These are phyloP conservation scores for Lateolabrax maculatus DNA, from an alignment of 2,797 vertebrate genomes.

Conservation along the genomic window DNA sequence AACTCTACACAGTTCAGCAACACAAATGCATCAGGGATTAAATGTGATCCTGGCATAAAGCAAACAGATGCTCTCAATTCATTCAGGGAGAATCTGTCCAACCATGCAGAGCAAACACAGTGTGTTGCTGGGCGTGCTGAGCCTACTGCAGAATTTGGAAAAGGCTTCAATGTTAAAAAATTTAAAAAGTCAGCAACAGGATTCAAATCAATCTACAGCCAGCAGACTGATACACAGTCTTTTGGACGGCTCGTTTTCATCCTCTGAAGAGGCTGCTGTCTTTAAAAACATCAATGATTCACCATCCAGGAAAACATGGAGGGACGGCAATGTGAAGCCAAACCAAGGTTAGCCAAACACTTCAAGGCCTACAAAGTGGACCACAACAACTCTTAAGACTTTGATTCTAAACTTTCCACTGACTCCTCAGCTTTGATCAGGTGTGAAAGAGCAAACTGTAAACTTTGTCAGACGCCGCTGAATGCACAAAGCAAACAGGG, in stretches of 20 bases:
- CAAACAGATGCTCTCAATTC: conserved; percentile 70
- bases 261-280: conserved; percentile 11
- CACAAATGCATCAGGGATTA: conserved; percentile 62
- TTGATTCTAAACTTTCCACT: conserved; percentile 56
- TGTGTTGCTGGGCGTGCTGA: conserved; percentile 20
- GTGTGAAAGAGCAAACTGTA: conserved; percentile 46
- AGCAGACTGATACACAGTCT: conserved; percentile 1
- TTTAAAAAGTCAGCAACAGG: conserved; percentile 40
- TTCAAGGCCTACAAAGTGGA: conserved; percentile 33
- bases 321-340: conserved; percentile 21
- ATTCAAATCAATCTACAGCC: conserved; percentile 44
- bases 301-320: conserved; percentile 7
- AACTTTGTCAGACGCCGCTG: conserved; percentile 51
- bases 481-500: conserved; percentile 32
- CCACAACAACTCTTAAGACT: conserved; percentile 40
- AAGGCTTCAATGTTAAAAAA: conserved; percentile 24
- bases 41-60: conserved; percentile 60
- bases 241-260: conserved; percentile 35
- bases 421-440: conserved; percentile 61
- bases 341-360: conserved; percentile 50
- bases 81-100: conserved; percentile 57
- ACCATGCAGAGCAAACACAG: conserved; percentile 51
- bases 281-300: conserved; percentile 55
- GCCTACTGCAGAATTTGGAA: conserved; percentile 35
- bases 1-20: conserved; percentile 50